These are phyloP conservation scores for Cheilosia pagana DNA, from an alignment of 2,888 invertebrate genomes.

Conservation along the genomic window DNA sequence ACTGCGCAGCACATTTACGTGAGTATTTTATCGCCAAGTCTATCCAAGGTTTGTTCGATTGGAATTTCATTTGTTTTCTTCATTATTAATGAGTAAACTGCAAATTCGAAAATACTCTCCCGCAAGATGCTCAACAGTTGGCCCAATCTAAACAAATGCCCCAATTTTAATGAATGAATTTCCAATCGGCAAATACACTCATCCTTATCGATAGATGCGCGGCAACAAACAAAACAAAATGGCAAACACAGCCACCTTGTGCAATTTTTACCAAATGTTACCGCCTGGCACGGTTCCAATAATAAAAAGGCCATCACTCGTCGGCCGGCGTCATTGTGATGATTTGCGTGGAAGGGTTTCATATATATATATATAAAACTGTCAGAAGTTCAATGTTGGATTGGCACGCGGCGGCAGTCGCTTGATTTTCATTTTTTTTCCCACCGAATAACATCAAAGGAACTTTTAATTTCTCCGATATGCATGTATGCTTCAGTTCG, in stretches of 20 bases:
- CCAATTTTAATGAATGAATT: conserved; percentile 38
- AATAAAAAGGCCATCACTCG: background rate
- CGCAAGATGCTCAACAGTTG: conserved; percentile 21
- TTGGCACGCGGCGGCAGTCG: conserved; percentile 7
- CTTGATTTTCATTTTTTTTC: background rate
- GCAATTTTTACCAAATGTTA: conserved; percentile 27
- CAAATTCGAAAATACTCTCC: background rate
- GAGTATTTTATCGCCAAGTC: background rate
- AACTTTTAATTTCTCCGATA: conserved; percentile 20
- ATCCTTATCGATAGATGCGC: background rate
- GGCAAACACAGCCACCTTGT: conserved; percentile 5
- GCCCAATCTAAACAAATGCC: conserved; percentile 23
- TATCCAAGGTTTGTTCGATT: background rate
- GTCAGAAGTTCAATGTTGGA: conserved; percentile 43
- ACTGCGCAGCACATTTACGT: background rate
- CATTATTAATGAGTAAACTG: conserved; percentile 26
- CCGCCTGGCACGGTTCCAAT: conserved; percentile 21
- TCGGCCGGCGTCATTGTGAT: background rate
- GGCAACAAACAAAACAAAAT: conserved; percentile 2
- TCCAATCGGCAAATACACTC: conserved; percentile 6
- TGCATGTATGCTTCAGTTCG: background rate
- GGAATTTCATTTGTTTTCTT: conserved; percentile 13
- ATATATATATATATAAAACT: background rate
- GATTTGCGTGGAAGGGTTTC: conserved; percentile 16
- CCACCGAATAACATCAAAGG: conserved; percentile 25